Conservation (phyloP, 2,888 invertebrate species). For the Dorcus hopei region DNA sequence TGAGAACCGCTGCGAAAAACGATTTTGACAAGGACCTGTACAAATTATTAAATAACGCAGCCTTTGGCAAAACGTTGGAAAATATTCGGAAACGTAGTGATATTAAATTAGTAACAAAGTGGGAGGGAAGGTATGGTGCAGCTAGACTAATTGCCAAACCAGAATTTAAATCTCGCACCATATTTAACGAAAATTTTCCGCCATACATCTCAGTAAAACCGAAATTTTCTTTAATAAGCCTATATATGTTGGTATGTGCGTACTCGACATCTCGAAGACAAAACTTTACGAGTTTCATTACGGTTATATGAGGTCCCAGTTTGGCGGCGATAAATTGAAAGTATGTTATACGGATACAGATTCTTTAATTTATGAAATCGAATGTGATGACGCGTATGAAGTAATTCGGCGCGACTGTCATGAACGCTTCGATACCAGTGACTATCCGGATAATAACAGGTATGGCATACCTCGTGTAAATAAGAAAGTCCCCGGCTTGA, state of each 20-base stretch:
- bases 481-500: neutral
- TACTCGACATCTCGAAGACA: neutral
- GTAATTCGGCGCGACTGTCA: neutral
- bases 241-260: neutral
- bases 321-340: no score
- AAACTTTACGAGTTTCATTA: neutral
- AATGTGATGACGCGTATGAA: neutral
- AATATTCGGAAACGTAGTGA: neutral
- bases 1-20: neutral
- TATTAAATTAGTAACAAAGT: conserved; percentile 3
- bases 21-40: conserved; percentile 1
- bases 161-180: neutral
- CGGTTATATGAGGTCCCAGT: neutral
- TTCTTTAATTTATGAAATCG: neutral
- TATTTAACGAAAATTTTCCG: conserved; percentile 1
- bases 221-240: neutral
- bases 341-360: neutral
- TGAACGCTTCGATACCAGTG: neutral
- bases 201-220: neutral
- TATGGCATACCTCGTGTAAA: neutral
- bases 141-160: neutral
- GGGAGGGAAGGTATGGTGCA: neutral
- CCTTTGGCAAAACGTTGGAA: conserved; percentile 5
- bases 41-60: conserved; percentile 3
- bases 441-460: neutral